Base-by-base conservation (phyloP, 2,888 invertebrate genomes). In the Amiota minor region DNA sequence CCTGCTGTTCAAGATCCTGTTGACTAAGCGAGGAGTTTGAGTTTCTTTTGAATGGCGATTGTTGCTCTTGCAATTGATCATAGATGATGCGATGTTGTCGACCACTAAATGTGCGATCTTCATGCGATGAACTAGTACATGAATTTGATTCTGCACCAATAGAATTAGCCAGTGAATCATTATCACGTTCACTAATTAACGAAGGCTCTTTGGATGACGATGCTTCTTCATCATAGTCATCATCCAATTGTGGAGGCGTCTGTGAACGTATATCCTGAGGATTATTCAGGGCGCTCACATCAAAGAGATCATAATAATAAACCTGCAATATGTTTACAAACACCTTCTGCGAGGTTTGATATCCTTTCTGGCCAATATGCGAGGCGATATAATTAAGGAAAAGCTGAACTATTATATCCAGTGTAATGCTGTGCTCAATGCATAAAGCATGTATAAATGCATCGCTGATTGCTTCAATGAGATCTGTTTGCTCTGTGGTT, bases 311-410 rank as follows among this genome's bases (percentile, higher is more conserved):
- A 67, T 90, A 89, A 70, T 91, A 91, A 78, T 91, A 92, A 9
- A 88, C 88, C 81, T 92, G 92, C 47, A 92, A 84, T 1, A 91
- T 89, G 79, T 89, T 90, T 56, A 91, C 91, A 62, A 92, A 89
- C 0, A 92, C 91, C 77, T 88, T 88, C 74, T 78, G 91, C 74
- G 85, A 91, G 76, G 80, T 91, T 86, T 80, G 89, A 86, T 87
- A 91, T 83, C 83, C 91, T 85, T 86, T 91, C 90, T 84, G 91
- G 81, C 93, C 93, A 49, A 93, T 92, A 79, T 93, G 91, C n/a
- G 93, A 92, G 8, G 93, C 93, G 74, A 94, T 89, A 84, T 93
- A 93, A 75, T 93, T 93, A 73, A 93, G 86, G 81, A 93, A 93
- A 12, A 93, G 90, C 89, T 93, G 90, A 9, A 91, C 84, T 75